These are phyloP conservation scores for Arctopsyche grandis DNA, from an alignment of 1,140 invertebrate species.

Conservation along the genomic window DNA sequence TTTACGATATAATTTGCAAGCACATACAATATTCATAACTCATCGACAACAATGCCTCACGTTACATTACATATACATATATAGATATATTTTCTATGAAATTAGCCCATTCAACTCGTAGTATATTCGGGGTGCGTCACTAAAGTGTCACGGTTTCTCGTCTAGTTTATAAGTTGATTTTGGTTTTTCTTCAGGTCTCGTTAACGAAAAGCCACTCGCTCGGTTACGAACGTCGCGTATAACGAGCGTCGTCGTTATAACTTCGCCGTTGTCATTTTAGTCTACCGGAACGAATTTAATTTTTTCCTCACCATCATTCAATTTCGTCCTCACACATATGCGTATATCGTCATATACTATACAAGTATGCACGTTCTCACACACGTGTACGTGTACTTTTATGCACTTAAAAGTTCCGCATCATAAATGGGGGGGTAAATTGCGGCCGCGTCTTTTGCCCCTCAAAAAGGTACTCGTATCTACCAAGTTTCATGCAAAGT, in stretches of 20 bases:
- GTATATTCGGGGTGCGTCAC: background rate
- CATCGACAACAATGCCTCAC: no score
- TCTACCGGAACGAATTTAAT: conserved; percentile 26
- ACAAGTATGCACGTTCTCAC: no score
- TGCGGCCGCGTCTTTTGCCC: no score
- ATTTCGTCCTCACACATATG: background rate
- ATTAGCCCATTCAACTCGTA: background rate
- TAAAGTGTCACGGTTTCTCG: background rate
- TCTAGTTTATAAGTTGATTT: conserved; percentile 32
- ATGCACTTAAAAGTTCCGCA: no score
- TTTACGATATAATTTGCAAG: no score
- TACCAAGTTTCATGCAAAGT: no score
- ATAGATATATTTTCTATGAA: no score
- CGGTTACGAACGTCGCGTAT: conserved; percentile 5
- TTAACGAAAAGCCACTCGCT: conserved; percentile 8
- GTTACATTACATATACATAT: no score
- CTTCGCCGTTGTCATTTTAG: conserved; percentile 14
- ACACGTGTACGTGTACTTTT: no score
- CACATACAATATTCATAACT: no score
- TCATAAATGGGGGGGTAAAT: no score
- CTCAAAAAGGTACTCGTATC: no score
- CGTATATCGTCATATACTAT: background rate
- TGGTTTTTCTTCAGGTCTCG: conserved; percentile 18
- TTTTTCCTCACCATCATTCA: conserved; percentile 22
- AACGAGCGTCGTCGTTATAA: conserved; percentile 35